Conservation (phyloP, 2,797 vertebrate species). For the Brotula barbata region DNA sequence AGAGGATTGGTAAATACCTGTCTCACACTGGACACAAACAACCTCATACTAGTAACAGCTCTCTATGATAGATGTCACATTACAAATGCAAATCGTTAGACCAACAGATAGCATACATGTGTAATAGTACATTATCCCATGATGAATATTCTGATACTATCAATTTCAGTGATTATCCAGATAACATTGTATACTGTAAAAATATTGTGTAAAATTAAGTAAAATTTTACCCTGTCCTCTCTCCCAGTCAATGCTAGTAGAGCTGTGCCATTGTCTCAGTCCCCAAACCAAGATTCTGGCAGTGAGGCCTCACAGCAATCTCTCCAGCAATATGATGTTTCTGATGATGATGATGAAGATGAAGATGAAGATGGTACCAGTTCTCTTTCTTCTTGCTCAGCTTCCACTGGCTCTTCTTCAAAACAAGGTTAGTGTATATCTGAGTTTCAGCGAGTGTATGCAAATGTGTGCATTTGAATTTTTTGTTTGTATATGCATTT, state of each 20-base stretch:
- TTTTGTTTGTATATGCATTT: too few species aligned
- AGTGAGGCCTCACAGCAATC: slow-evolving; percentile 38
- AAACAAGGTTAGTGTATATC: slow-evolving; percentile 49
- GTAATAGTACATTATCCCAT: too few species aligned
- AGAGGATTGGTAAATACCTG: slow-evolving; percentile 50
- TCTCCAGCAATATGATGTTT: slow-evolving; percentile 14
- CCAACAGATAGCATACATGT: too few species aligned
- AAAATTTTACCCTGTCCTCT: slow-evolving; percentile 1
- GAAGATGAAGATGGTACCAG: slow-evolving; percentile 25
- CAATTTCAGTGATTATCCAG: too few species aligned
- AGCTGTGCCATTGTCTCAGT: slow-evolving; percentile 19
- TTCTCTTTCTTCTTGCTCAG: slow-evolving; percentile 61
- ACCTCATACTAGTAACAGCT: background rate
- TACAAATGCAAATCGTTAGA: background rate
- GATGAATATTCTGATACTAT: too few species aligned
- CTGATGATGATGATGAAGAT: slow-evolving; percentile 22
- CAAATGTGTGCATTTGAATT: too few species aligned
- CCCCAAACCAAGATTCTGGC: slow-evolving; percentile 33
- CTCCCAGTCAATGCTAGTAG: slow-evolving; percentile 13
- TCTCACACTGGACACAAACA: background rate
- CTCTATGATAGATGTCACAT: background rate
- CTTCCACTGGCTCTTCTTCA: slow-evolving; percentile 49
- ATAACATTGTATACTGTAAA: background rate
- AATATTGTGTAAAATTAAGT: background rate
- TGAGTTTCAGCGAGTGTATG: slow-evolving; percentile 12